Percentiles rank a stretch among this genome's conserved stretches.
phyloP scores from a whole-genome alignment of 2,888 invertebrate species.

The Aphidoletes aphidimyza region DNA sequence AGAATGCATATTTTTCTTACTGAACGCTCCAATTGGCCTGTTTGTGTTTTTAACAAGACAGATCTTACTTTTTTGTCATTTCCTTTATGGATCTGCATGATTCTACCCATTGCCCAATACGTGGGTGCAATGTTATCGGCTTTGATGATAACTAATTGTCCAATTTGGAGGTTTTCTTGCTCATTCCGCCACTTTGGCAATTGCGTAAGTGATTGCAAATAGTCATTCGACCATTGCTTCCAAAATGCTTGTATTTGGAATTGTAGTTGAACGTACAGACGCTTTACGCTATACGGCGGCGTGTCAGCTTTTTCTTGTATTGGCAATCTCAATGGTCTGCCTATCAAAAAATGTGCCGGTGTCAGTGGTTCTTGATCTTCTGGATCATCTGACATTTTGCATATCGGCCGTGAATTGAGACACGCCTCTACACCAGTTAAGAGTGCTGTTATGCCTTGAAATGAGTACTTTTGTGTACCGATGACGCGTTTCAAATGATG shows the following conservation, averaged over 20 bases:
- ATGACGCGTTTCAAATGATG: slow-evolving; percentile 57
- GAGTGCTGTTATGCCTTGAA: slow-evolving; percentile 58
- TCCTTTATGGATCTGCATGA: no score
- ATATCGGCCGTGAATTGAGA: slow-evolving; percentile 60
- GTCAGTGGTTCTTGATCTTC: slow-evolving; percentile 59
- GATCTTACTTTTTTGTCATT: no score
- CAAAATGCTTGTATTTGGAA: neutral
- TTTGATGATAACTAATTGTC: neutral
- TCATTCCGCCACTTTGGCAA: neutral
- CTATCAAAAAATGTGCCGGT: slow-evolving; percentile 61
- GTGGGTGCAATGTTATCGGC: neutral
- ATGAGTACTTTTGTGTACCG: slow-evolving; percentile 56
- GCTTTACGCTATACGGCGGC: neutral
- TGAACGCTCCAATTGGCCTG: no score
- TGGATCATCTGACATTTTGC: slow-evolving; percentile 59
- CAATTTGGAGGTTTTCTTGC: neutral
- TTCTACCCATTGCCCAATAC: no score
- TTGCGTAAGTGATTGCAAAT: neutral
- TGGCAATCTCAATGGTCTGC: slow-evolving; percentile 57
- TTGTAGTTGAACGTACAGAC: neutral
- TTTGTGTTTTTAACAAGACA: no score
- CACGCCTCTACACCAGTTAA: slow-evolving; percentile 59
- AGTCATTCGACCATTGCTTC: slow-evolving; percentile 20
- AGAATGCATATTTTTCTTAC: no score
- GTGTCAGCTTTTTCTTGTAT: neutral